phyloP scores from a whole-genome alignment of 2,113 vertebrate species.

The Eidolon helvum region DNA sequence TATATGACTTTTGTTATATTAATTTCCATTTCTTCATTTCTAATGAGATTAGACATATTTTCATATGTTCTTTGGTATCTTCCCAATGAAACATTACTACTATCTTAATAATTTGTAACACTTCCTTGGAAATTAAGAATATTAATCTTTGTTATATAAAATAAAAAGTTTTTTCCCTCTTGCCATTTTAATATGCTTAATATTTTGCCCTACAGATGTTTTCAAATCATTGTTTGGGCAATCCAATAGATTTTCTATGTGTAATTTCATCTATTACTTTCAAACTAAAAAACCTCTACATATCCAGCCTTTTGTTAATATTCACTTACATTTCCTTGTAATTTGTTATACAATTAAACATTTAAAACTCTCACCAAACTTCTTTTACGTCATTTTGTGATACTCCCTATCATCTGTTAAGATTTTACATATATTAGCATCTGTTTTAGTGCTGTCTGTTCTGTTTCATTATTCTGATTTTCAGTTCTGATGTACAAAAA shows the following conservation, averaged over 20 bases:
- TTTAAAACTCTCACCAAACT: neutral
- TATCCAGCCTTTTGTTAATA: neutral
- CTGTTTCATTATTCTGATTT: neutral
- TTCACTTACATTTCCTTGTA: neutral
- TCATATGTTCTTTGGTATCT: neutral
- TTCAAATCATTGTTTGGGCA: neutral
- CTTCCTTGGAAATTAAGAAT: conserved; percentile 8
- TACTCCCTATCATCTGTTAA: neutral
- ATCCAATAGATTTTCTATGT: neutral
- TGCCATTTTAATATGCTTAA: neutral
- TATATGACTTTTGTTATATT: neutral
- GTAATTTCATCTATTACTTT: neutral
- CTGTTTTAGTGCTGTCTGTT: neutral
- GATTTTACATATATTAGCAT: neutral
- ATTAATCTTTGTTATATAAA: neutral
- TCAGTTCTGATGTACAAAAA: neutral
- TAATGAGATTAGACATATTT: neutral
- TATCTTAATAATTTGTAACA: neutral
- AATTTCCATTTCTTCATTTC: neutral
- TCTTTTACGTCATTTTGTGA: neutral
- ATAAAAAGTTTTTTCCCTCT: neutral
- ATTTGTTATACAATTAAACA: neutral
- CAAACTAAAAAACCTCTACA: neutral
- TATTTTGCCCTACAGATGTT: neutral
- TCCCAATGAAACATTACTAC: neutral